Percentiles rank a stretch among this genome's conserved stretches.
phyloP scores from a whole-genome alignment of 2,797 vertebrate genomes.

The Melanotaenia parkinsoni region DNA sequence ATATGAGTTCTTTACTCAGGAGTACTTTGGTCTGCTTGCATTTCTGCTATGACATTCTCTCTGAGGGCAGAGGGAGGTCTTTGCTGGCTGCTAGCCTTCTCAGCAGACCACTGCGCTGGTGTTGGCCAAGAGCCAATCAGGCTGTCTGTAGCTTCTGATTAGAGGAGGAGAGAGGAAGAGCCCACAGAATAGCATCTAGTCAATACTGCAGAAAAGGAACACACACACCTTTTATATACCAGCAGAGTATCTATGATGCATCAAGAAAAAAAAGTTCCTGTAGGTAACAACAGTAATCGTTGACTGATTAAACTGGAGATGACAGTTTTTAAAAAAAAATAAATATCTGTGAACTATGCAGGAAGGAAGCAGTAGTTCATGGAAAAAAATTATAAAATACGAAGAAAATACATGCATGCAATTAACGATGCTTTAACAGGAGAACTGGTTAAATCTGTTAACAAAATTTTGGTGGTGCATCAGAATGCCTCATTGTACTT shows the following conservation, averaged over 20 bases:
- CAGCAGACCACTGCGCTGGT: conserved; percentile 63
- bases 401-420: neutral
- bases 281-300: neutral
- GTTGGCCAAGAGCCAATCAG: conserved; percentile 67
- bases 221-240: neutral
- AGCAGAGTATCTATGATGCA: neutral
- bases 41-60: conserved; percentile 32
- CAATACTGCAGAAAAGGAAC: conserved; percentile 12
- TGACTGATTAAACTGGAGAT: conserved; percentile 23
- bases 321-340: conserved; percentile 1
- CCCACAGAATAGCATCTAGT: conserved; percentile 38
- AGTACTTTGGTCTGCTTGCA: conserved; percentile 40
- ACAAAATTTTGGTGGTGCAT: conserved; percentile 5
- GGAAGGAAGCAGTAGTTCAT: neutral
- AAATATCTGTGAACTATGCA: neutral
- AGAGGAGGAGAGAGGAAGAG: conserved; percentile 47
- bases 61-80: conserved; percentile 52
- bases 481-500: conserved; percentile 1
- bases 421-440: conserved; percentile 7
- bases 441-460: neutral
- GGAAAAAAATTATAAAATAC: neutral
- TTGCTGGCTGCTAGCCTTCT: conserved; percentile 60
- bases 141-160: conserved; percentile 67
- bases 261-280: conserved; percentile 9
- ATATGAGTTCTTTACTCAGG: conserved; percentile 30